Evolutionary conservation across 2,888 invertebrate genomes (phyloP), one percentile per base, ranked within the genome.

Genomic region (Harpagoxenus sublaevis): DNA sequence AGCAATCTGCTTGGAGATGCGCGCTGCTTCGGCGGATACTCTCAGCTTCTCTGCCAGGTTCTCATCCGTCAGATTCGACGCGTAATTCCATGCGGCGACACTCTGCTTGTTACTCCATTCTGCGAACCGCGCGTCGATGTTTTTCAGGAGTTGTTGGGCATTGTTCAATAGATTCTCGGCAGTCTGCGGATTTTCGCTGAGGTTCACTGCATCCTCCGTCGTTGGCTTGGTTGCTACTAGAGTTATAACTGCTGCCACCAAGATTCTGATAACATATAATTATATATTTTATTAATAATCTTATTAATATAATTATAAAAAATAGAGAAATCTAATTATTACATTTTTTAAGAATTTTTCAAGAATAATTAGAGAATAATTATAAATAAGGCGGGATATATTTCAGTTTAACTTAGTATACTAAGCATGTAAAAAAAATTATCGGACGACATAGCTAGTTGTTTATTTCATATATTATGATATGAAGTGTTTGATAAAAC

Each of bases 61-160:
- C 83, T 96, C 96, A 75, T 97, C 97, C 0, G 97, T 98, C 62
- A 98, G 96, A 93, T 98, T 97, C 0, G 97, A 97, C 0, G 97
- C 97, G 93, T 98, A 98, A 0, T 96, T 96, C 98, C 98, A 98
- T 84, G 96, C 96, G 0, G 97, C 97, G 3, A 96, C 89, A 0
- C 96, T 95, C 5, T 96, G 96, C n/a, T 95, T 95, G 92, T 97
- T 97, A 86, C 95, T 96, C 91, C 97, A 96, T 71, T 95, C 91
- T 0, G 96, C 96, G n/a, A 96, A 95, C 84, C 96, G 96, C 73
- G 95, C 95, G 93, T 97, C 97, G 45, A 97, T 93, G 84, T 96
- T 96, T 78, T 96, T 91, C 88, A 98, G 95, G 91, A 97, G 97
- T 88, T 96, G 96, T 53, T 96, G 95, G 0, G 97, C 97, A 86